A percentile compares a stretch with the other conserved stretches of the same genome.
phyloP scores from a whole-genome alignment of 2,888 invertebrate species.

The Hyalella azteca region DNA sequence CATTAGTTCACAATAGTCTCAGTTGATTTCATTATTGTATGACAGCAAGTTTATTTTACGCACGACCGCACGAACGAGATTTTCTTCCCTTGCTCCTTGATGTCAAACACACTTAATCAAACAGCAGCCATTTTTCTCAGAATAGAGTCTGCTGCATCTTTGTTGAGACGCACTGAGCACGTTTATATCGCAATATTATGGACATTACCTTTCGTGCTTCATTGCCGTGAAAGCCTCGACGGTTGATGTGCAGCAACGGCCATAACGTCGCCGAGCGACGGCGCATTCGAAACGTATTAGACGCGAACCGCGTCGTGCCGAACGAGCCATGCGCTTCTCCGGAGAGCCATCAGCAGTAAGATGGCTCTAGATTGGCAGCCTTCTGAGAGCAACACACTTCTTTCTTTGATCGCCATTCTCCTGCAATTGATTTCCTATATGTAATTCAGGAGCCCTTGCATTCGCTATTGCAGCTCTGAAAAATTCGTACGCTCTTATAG shows the following conservation, averaged over 20 bases:
- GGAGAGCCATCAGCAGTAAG: slow-evolving; percentile 18
- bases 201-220: slow-evolving; percentile 34
- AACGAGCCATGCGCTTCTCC: slow-evolving; percentile 9
- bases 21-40: too few relatives aligned
- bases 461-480: too few relatives aligned
- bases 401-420: slow-evolving; percentile 24
- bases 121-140: too few relatives aligned
- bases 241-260: slow-evolving; percentile 33
- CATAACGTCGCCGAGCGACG: slow-evolving; percentile 21
- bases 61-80: too few relatives aligned
- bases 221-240: slow-evolving; percentile 35
- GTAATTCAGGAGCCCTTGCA: not conserved
- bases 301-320: not conserved
- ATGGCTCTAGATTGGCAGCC: slow-evolving; percentile 17
- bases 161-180: not conserved
- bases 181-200: slow-evolving; percentile 17
- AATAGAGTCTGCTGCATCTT: slow-evolving; percentile 8
- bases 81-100: too few relatives aligned
- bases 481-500: too few relatives aligned
- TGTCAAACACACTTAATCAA: too few relatives aligned
- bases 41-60: too few relatives aligned
- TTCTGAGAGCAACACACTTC: slow-evolving; percentile 1
- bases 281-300: slow-evolving; percentile 35
- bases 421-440: not conserved
- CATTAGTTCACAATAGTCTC: too few relatives aligned